Evolutionary conservation across 2,113 vertebrate species (phyloP), one percentile per base, ranked within the genome.

Genomic region (Fukomys damarensis): DNA sequence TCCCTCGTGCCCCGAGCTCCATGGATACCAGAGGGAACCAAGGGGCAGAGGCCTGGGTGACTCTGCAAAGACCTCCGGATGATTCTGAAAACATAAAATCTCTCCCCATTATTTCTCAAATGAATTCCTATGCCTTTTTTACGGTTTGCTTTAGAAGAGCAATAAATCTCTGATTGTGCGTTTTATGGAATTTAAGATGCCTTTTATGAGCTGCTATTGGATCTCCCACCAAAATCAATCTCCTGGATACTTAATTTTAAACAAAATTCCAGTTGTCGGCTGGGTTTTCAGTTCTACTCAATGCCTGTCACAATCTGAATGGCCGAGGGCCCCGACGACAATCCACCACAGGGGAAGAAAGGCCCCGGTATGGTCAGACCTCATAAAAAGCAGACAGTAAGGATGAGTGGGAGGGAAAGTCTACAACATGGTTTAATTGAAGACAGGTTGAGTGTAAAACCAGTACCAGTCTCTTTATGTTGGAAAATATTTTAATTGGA

Each of bases 151-250:
- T 96, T 84, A 97, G 93, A 96, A 95, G 97, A 95, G 96, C 94
- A 68, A 96, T 97, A 97, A 97, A 98, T 96, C 95, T 98, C 20
- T 93, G 97, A 94, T 59, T 84, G 93, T 97, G 89, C 26, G 0
- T 96, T 97, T 97, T 96, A 92, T 96, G 98, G 97, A 97, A 96
- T 96, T 95, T 96, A 95, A 96, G 94, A 97, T 92, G 96, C 97
- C 93, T 97, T 98, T 98, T 98, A 97, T 92, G 98, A 96, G 97
- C 96, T 95, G 97, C 93, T 97, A 96, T 95, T 95, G 97, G 95
- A 95, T 97, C 92, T 96, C 96, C 93, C 77, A 97, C 97, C 86
- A 93, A 97, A 97, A 95, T 86, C 98, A 92, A 97, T 97, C 97
- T 97, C 97, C 95, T 70, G 92, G 98, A 96, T 95, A 96, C 90